Evolutionary conservation across 2,888 invertebrate genomes (phyloP), one percentile per base, ranked within the genome.

Genomic region (Matsumyia berberina): DNA sequence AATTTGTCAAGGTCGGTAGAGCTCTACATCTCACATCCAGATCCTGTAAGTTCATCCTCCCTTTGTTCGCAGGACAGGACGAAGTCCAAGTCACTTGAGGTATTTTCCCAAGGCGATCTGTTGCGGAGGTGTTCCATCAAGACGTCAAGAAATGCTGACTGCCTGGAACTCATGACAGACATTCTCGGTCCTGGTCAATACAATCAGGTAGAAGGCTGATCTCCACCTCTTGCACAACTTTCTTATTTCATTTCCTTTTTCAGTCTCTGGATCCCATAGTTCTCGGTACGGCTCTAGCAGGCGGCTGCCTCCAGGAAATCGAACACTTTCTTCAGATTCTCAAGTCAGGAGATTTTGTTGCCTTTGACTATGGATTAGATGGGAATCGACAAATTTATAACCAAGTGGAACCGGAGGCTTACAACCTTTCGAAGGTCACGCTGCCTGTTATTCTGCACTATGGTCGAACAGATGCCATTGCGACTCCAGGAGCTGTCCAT

Each of bases 271-370:
- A 90, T 9, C 86, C 88, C 2, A 87, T 90, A 0, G 87, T 89
- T 31, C 89, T 88, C 44, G 90, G 90, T 0, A 55, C 88, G 57
- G 86, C 90, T 5, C 46, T 90, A 46, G 89, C 89, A 12, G 90
- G 90, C 0, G 90, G 90, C 0, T 90, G 91, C 0, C 70, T 87
- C 0, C 88, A 88, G 2, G 89, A 90, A 73, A 60, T 90, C 12
- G 86, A 87, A 0, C 91, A 90, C 29, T 74, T 89, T 66, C 88
- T 89, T 3, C 90, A 90, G 82, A 87, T 90, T 4, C 89, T 89
- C 88, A 87, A 88, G 57, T 90, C 91, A 3, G 90, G 91, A 0
- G 90, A 90, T 69, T 90, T 90, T 55, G 89, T 89, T 5, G 87
- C 89, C 33, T 90, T 86, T 12, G 91, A 90, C 49, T 90, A 87